Evolutionary conservation across 2,113 vertebrate species (phyloP).

Genomic region (Tringa solitaria): DNA sequence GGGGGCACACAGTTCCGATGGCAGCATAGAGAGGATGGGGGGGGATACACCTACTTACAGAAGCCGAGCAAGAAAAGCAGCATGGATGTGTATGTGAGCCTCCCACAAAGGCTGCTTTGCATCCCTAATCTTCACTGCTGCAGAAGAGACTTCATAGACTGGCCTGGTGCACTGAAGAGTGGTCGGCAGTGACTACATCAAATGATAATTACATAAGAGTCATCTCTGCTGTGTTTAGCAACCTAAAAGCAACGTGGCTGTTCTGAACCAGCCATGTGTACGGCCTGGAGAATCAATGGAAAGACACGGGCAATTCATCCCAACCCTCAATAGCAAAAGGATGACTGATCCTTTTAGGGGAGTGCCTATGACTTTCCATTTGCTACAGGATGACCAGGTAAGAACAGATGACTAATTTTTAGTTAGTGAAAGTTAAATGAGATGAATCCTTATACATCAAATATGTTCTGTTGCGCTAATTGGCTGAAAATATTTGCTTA

Average conservation of each 20-base stretch:
- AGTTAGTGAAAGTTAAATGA: background rate
- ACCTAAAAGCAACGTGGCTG: background rate
- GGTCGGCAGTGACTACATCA: background rate
- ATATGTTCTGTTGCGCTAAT: background rate
- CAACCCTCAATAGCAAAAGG: background rate
- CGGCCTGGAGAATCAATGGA: background rate
- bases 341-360: background rate
- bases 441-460: background rate
- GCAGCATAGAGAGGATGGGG: fast-evolving
- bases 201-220: fast-evolving
- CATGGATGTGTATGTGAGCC: background rate
- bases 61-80: background rate
- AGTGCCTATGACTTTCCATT: background rate
- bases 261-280: background rate
- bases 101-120: background rate
- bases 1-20: background rate
- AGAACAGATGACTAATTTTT: background rate
- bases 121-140: background rate
- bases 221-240: background rate
- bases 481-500: background rate
- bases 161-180: background rate
- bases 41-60: background rate
- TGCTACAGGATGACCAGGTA: background rate
- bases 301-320: background rate
- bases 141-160: background rate